Conservation (phyloP, 2,888 invertebrate species). For the Melanostoma mellinum region DNA sequence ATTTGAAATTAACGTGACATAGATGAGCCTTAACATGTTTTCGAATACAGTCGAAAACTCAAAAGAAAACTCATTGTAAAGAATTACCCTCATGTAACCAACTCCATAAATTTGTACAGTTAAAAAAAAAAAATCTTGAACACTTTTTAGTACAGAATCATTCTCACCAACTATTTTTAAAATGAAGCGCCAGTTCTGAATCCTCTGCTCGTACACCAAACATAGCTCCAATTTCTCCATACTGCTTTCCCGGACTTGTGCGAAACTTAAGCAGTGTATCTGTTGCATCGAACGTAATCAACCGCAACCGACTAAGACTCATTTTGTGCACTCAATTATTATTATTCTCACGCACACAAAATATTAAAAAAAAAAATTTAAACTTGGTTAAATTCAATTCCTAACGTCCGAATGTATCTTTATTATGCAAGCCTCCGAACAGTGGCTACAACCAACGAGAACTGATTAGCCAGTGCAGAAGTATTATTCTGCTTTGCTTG, state of each 20-base stretch:
- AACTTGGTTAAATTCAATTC: neutral
- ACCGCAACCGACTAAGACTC: slow-evolving; percentile 79
- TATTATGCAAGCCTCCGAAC: slow-evolving; percentile 49
- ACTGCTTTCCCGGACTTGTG: slow-evolving; percentile 88
- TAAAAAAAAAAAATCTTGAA: slow-evolving; percentile 1
- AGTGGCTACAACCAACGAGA: slow-evolving; percentile 52
- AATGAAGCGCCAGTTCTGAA: slow-evolving; percentile 84
- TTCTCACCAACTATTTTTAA: slow-evolving; percentile 85
- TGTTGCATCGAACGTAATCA: slow-evolving; percentile 94
- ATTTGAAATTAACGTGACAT: too few relatives aligned
- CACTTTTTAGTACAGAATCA: neutral
- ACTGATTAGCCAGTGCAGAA: slow-evolving; percentile 56
- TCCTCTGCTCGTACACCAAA: slow-evolving; percentile 87
- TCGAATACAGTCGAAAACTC: too few relatives aligned
- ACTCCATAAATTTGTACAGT: too few relatives aligned
- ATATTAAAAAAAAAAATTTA: slow-evolving; percentile 10
- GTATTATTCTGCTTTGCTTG: slow-evolving; percentile 41
- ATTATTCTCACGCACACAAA: neutral
- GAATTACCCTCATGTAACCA: too few relatives aligned
- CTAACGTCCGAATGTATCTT: neutral
- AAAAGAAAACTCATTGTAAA: too few relatives aligned
- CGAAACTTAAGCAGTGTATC: slow-evolving; percentile 91
- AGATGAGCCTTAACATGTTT: too few relatives aligned
- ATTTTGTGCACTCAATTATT: slow-evolving; percentile 65
- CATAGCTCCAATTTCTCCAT: slow-evolving; percentile 87